These are phyloP conservation scores for Sphenodon punctatus DNA, from an alignment of 2,797 vertebrate species.

Conservation along the genomic window DNA sequence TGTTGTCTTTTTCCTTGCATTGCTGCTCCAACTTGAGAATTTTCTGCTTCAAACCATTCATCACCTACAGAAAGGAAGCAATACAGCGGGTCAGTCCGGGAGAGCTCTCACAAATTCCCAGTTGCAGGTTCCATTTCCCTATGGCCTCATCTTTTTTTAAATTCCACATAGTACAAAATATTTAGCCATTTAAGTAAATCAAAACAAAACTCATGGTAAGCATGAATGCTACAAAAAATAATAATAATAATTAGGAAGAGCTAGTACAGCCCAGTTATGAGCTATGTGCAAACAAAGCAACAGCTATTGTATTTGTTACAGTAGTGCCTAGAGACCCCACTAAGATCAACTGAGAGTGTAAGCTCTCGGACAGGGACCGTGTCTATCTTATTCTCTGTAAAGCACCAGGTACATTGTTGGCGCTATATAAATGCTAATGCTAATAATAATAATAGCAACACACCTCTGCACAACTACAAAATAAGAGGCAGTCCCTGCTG, in stretches of 20 bases:
- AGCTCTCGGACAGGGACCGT: no score
- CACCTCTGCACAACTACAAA: no score
- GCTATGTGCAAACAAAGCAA: neutral
- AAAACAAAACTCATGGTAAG: neutral
- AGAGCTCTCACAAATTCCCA: neutral
- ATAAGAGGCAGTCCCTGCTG: no score
- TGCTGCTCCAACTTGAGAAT: slow-evolving; percentile 90
- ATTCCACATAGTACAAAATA: neutral
- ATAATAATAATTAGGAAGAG: neutral
- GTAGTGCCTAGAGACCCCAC: no score
- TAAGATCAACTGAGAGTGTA: no score
- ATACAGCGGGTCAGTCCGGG: neutral
- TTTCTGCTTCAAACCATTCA: slow-evolving; percentile 88
- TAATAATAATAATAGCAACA: no score
- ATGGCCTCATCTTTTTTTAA: neutral
- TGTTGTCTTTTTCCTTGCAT: slow-evolving; percentile 88
- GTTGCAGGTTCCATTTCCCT: neutral
- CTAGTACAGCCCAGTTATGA: neutral
- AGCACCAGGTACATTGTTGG: no score
- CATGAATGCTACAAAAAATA: neutral
- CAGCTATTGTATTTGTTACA: no score
- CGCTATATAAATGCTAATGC: no score
- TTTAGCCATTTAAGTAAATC: neutral
- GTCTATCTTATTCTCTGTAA: no score
- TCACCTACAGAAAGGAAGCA: slow-evolving; percentile 75